Conservation (phyloP, 35 echinoderm and acorn worm genomes). For the Diadema setosum region DNA sequence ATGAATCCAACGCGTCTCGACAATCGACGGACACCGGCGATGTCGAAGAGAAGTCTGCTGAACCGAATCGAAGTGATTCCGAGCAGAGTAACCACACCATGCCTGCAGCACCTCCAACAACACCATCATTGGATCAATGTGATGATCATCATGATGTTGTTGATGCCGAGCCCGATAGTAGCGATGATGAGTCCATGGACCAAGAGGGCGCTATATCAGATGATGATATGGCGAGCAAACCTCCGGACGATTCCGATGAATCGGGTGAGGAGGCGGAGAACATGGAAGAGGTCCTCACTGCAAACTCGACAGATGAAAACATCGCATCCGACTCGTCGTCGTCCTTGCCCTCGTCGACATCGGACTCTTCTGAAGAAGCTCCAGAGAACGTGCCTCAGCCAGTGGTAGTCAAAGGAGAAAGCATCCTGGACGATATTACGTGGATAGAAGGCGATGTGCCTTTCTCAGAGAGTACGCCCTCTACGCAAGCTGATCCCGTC, state of each 20-base stretch:
- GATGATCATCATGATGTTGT: neutral
- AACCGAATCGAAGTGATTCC: neutral
- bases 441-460: neutral
- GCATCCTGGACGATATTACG: neutral
- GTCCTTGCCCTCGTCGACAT: neutral
- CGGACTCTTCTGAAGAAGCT: neutral
- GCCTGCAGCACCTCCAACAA: neutral
- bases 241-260: neutral
- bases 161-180: no score
- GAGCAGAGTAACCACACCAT: neutral
- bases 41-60: neutral
- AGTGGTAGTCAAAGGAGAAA: neutral
- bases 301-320: neutral
- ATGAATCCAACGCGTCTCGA: slow-evolving; percentile 48
- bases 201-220: neutral
- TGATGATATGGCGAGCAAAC: neutral
- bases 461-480: neutral
- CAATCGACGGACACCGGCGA: neutral
- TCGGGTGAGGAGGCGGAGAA: neutral
- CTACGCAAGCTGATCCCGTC: neutral
- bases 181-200: neutral
- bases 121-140: neutral
- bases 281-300: neutral
- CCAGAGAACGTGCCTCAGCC: neutral
- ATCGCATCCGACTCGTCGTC: neutral